Evolutionary conservation across 1,140 invertebrate species (phyloP).

Genomic region (Caerostris extrusa): DNA sequence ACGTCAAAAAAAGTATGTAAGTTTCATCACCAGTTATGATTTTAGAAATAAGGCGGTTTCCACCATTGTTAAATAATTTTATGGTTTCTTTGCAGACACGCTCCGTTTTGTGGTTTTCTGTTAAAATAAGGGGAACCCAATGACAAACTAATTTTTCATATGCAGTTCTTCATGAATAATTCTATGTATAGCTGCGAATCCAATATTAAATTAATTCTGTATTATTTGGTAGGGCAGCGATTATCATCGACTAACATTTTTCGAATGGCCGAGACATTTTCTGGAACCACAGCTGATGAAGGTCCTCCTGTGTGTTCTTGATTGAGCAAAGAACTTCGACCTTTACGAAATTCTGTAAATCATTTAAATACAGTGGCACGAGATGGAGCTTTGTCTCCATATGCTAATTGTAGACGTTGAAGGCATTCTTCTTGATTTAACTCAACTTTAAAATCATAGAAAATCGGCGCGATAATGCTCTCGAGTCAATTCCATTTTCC

Average conservation of each 20-base stretch:
- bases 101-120: background rate
- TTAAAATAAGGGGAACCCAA: background rate
- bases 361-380: too few relatives aligned
- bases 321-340: too few relatives aligned
- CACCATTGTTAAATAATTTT: background rate
- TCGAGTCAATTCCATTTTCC: background rate
- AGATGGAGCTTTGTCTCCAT: background rate
- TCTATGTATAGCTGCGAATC: background rate
- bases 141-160: background rate
- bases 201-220: background rate
- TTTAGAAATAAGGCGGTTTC: conserved; percentile 11
- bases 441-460: background rate
- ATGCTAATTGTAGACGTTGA: background rate
- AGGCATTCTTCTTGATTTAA: background rate
- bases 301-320: background rate
- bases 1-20: background rate
- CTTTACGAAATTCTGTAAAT: too few relatives aligned
- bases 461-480: background rate
- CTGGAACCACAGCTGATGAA: background rate
- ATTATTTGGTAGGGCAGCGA: background rate
- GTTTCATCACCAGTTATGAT: background rate
- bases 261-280: background rate
- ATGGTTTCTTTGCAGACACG: background rate
- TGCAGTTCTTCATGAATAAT: background rate
- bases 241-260: background rate